Evolutionary conservation across 2,888 invertebrate genomes (phyloP).

Genomic region (Litoditis marina): DNA sequence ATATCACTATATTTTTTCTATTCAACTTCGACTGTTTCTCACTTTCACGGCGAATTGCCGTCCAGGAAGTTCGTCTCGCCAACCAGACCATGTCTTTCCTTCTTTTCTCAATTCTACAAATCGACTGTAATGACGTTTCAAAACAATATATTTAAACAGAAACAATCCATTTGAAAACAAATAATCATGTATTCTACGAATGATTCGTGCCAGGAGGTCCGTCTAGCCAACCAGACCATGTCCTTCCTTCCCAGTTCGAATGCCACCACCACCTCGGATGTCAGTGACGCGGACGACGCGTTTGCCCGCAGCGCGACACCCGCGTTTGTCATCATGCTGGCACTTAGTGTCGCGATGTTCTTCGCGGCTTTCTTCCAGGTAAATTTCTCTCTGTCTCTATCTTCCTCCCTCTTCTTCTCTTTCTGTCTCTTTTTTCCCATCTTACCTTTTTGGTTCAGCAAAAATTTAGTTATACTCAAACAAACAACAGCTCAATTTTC

Average conservation of each 20-base stretch:
- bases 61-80: too few species aligned
- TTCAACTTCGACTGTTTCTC: too few species aligned
- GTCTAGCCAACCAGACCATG: background rate
- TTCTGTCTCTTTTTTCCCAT: too few species aligned
- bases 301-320: conserved; percentile 50
- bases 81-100: background rate
- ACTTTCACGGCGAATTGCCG: too few species aligned
- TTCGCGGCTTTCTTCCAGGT: conserved; percentile 57
- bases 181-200: background rate
- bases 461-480: too few species aligned
- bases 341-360: conserved; percentile 53
- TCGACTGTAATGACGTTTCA: too few species aligned
- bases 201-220: conserved; percentile 6
- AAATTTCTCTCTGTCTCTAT: background rate
- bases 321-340: conserved; percentile 55
- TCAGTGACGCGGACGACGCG: conserved; percentile 34
- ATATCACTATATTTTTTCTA: too few species aligned
- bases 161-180: background rate
- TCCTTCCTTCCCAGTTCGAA: background rate
- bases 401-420: background rate
- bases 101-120: background rate
- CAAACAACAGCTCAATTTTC: too few species aligned
- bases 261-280: conserved; percentile 1
- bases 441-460: too few species aligned
- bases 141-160: background rate